These are phyloP conservation scores for Porphyrio hochstetteri DNA, from an alignment of 2,113 vertebrate species.

Conservation along the genomic window DNA sequence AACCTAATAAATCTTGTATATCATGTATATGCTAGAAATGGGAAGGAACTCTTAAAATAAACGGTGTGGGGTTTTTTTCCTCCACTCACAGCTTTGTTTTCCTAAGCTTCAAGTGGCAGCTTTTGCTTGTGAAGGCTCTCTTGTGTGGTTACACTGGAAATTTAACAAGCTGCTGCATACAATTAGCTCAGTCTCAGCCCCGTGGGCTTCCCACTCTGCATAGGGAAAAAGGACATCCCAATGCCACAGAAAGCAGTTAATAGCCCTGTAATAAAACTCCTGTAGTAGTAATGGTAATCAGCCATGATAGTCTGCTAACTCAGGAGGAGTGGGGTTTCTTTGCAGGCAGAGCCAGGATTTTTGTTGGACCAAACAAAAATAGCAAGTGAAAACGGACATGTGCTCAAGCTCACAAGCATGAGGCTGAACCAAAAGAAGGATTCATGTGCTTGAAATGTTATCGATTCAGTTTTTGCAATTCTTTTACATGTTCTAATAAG, in stretches of 20 bases:
- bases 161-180: neutral
- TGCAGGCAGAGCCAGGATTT: neutral
- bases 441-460: neutral
- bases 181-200: neutral
- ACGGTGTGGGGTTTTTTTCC: neutral
- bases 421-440: neutral
- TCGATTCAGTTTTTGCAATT: neutral
- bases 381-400: neutral
- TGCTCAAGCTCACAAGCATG: neutral
- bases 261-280: neutral
- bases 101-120: neutral
- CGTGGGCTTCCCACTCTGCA: neutral
- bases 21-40: neutral
- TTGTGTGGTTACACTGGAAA: neutral
- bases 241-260: neutral
- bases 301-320: neutral
- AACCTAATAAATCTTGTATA: neutral
- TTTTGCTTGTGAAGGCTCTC: neutral
- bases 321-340: neutral
- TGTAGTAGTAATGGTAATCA: neutral
- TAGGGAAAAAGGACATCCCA: neutral
- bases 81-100: neutral
- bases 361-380: neutral
- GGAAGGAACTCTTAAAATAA: slow-evolving; percentile 19
- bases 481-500: neutral